Percentiles rank a stretch among this genome's conserved stretches.
Conservation (phyloP, 2,797 vertebrate genomes). For the Lacerta bilineata region DNA sequence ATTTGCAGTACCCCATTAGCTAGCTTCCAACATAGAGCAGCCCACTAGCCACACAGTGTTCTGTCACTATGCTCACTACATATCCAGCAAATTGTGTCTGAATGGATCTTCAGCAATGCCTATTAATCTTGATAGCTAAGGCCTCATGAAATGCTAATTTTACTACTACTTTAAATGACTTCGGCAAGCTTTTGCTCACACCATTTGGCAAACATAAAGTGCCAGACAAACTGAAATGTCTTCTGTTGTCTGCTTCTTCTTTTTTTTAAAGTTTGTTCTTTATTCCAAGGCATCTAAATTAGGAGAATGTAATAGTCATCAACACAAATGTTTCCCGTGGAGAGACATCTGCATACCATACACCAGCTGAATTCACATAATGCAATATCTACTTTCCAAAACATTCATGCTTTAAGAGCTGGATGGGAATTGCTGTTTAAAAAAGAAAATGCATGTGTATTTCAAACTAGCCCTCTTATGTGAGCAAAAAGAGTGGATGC, state of each 20-base stretch:
- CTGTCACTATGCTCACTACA: conserved; percentile 9
- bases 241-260: conserved; percentile 53
- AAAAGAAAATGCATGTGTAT: not conserved
- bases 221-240: conserved; percentile 69
- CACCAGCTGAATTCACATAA: conserved; percentile 55
- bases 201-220: conserved; percentile 70
- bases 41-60: conserved; percentile 25
- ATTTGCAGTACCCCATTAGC: conserved; percentile 6
- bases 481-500: conserved; percentile 23
- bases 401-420: conserved; percentile 34
- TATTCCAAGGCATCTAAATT: conserved; percentile 69
- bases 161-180: conserved; percentile 77
- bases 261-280: conserved; percentile 57
- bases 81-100: conserved; percentile 23
- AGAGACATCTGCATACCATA: conserved; percentile 61
- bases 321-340: conserved; percentile 66
- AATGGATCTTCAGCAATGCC: conserved; percentile 39
- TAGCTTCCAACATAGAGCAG: not conserved
- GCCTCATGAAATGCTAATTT: conserved; percentile 69
- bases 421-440: not conserved
- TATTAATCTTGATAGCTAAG: conserved; percentile 64
- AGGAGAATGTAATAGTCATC: conserved; percentile 66
- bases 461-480: not conserved
- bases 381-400: conserved; percentile 50
- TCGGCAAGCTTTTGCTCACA: conserved; percentile 65